Evolutionary conservation across 2,113 vertebrate species (phyloP).

Genomic region (Sylvietta virens): DNA sequence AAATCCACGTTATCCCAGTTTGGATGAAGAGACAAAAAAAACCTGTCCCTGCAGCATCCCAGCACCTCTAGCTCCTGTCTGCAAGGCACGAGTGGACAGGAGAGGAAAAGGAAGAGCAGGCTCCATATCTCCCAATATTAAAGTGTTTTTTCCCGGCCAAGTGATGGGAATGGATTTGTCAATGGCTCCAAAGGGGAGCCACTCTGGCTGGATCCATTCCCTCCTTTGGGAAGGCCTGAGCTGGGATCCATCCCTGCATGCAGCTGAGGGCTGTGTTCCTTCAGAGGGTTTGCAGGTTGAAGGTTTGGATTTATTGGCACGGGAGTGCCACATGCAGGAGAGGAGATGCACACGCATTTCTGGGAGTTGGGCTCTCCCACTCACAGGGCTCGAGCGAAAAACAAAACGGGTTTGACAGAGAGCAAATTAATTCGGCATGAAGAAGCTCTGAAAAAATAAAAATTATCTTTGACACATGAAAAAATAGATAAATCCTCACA

Average conservation of each 20-base stretch:
- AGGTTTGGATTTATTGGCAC: neutral
- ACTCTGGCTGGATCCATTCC: neutral
- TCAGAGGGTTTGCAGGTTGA: neutral
- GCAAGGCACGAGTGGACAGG: neutral
- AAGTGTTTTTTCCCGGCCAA: neutral
- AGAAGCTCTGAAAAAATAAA: neutral
- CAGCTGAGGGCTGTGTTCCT: neutral
- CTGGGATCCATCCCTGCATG: neutral
- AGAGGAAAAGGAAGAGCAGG: neutral
- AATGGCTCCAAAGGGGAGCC: neutral
- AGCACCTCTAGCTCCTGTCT: neutral
- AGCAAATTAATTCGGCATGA: conserved; percentile 23
- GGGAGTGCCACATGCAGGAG: conserved; percentile 21
- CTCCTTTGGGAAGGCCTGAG: neutral
- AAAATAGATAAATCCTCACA: neutral
- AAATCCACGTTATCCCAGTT: rapidly evolving
- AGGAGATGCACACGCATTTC: neutral
- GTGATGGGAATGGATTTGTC: neutral
- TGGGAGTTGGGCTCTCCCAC: neutral
- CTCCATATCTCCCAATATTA: neutral
- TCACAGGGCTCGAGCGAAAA: neutral
- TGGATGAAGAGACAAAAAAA: neutral
- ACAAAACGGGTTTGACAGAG: conserved; percentile 28
- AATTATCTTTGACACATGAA: neutral
- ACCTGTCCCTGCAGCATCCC: neutral